A percentile compares a stretch with the other conserved stretches of the same genome.
These are phyloP conservation scores for Beaufortia kweichowensis DNA, from an alignment of 2,113 vertebrate species.

Conservation along the genomic window DNA sequence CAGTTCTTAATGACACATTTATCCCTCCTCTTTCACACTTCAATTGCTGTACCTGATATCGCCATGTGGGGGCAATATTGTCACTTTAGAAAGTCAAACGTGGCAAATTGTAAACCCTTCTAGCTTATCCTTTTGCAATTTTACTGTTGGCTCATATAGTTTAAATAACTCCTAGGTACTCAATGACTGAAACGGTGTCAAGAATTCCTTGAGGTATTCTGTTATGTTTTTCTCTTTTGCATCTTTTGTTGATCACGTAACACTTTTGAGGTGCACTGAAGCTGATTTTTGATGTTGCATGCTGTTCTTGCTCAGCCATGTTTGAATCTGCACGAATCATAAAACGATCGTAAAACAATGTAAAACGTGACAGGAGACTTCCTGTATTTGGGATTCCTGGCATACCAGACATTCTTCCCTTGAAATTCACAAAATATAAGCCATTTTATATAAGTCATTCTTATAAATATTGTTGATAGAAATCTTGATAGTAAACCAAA, in stretches of 20 bases:
- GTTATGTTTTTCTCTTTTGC: neutral
- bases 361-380: conserved; percentile 11
- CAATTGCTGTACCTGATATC: neutral
- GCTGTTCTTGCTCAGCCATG: no score
- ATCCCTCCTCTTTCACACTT: neutral
- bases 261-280: conserved; percentile 3
- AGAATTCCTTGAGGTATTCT: neutral
- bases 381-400: conserved; percentile 8
- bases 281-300: conserved; percentile 3
- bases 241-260: conserved; percentile 25
- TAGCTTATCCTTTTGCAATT: neutral
- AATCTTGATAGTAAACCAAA: neutral
- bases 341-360: neutral
- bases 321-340: neutral
- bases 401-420: conserved; percentile 24
- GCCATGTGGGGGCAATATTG: conserved; percentile 76
- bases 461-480: conserved; percentile 22
- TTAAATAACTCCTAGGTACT: neutral
- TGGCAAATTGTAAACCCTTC: conserved; percentile 37
- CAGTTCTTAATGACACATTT: neutral
- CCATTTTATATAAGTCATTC: neutral
- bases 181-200: neutral
- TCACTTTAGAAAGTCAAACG: conserved; percentile 53
- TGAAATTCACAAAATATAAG: conserved; percentile 20
- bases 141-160: conserved; percentile 1